Evolutionary conservation across 1,140 invertebrate genomes (phyloP), one percentile per base, ranked within the genome.

Genomic region (Drosophila arawakana): DNA sequence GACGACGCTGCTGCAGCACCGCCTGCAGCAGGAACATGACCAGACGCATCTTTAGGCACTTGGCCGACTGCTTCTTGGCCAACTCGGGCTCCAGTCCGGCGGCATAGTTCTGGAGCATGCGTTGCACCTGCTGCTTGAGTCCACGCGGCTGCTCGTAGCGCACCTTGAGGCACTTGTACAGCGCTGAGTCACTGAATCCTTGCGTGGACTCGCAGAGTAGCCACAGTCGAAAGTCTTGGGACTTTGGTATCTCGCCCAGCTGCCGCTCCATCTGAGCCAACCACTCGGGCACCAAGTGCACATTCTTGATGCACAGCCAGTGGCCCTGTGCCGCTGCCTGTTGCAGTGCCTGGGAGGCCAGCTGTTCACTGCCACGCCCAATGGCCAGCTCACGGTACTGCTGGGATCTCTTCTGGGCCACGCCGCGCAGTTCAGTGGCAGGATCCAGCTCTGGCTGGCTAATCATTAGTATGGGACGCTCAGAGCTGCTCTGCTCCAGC

Each of bases 281-380:
- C 95, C 96, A 98, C 35, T 95, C 93, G 0, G 95, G 95, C 10
- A 97, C 96, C 10, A 99, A 93, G 92, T 99, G 98, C 0, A 98
- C 93, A 93, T 99, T 99, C 92, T 98, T 98, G 35, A 98, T 91
- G 44, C 92, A 92, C 59, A 92, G 50, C 91, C 92, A 92, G 41
- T 91, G 80, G 8, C 91, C 92, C 34, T 80, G 62, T 11, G 60
- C 44, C 10, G 92, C 88, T 1, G 83, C 80, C 39, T 81, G 73
- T 3, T 80, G 74, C 61, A 92, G 73, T 5, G 70, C 68, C 1
- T 65, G 15, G 4, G 85, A 9, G 0, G 81, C 81, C 18, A 74
- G 61, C 18, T 69, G 80, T 54, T 92, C 90, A 37, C 79, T 80
- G 34, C 90, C 91, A 13, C 73, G 75, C 0, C 92, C 92, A 7